Base-by-base conservation (phyloP, 2,888 invertebrate genomes). In the Drosophila neotestacea region DNA sequence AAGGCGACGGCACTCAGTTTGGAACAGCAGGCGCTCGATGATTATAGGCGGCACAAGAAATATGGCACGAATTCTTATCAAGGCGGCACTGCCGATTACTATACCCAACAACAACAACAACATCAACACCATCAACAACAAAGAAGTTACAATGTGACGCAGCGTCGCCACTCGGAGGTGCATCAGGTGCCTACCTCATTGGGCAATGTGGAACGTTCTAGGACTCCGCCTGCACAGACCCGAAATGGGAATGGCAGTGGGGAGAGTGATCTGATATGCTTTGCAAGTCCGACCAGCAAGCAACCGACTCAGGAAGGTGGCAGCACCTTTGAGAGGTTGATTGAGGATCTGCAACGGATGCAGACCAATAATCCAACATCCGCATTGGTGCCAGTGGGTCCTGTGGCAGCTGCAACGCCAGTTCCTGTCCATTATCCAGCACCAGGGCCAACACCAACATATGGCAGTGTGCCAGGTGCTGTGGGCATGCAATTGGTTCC, bases 1-100 rank as follows among this genome's bases (percentile, higher is more conserved):
- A 95, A 96, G 92, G 97, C 97, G 1, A 96, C 96, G 91, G 97
- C 97, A 56, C 93, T 97, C 51, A 97, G 97, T 93, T 93, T 97
- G 90, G 97, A 97, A 93, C 96, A 96, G 89, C 94, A 97, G 79
- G 97, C 97, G 42, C 93, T 97, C 78, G 97, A 97, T 90, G 95
- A 96, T 91, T 97, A 96, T 92, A 94, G 95, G 81, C 94, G 96
- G 74, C 95, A 88, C 65, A 82, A 91, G 66, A 90, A 91, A 70
- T 88, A 90, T 73, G 82, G 94, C 93, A 70, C 93, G 93, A 34
- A 94, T 94, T 79, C 58, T 1, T 56, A 67, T 48, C 72, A 68
- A 3, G 42, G 30, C 54, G 59, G 44, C 52, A 47, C 48, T 13
- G 47, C 28, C 10, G 80, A 82, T 10, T 82, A 82, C 30, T 65